These are phyloP conservation scores for Maniola hyperantus DNA, from an alignment of 2,888 invertebrate genomes.

Conservation along the genomic window DNA sequence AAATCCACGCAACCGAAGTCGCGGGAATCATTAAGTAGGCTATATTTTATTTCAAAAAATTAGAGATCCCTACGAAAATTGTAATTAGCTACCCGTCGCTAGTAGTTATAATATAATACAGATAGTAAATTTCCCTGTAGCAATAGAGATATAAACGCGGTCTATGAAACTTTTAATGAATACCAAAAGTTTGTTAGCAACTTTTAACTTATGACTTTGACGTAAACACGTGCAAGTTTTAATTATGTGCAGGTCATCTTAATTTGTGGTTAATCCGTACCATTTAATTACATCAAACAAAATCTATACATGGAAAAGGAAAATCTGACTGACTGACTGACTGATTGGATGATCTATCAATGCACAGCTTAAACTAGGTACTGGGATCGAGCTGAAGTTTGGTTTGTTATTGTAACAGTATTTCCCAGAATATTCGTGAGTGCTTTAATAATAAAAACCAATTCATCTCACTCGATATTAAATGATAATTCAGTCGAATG, in stretches of 20 bases:
- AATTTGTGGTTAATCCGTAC: neutral
- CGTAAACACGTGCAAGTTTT: conserved; percentile 28
- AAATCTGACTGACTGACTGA: no score
- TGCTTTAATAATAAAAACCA: conserved; percentile 20
- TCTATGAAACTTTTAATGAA: conserved; percentile 27
- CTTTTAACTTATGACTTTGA: conserved; percentile 10
- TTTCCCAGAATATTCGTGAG: neutral
- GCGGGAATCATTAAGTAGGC: no score
- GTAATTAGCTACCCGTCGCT: no score
- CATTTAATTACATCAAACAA: neutral
- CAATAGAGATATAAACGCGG: neutral
- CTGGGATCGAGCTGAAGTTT: no score
- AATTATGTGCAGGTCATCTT: conserved; percentile 14
- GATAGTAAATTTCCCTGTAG: no score
- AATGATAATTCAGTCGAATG: conserved; percentile 1
- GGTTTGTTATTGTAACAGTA: neutral
- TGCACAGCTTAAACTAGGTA: no score
- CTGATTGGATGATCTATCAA: no score
- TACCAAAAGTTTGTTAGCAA: conserved; percentile 18
- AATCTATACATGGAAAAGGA: no score
- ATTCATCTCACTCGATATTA: neutral
- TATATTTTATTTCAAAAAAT: no score
- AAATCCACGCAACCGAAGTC: no score
- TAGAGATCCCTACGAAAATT: no score
- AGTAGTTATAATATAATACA: no score